Evolutionary conservation across 2,113 vertebrate species (phyloP), one percentile per base, ranked within the genome.

Genomic region (Galeopterus variegatus): DNA sequence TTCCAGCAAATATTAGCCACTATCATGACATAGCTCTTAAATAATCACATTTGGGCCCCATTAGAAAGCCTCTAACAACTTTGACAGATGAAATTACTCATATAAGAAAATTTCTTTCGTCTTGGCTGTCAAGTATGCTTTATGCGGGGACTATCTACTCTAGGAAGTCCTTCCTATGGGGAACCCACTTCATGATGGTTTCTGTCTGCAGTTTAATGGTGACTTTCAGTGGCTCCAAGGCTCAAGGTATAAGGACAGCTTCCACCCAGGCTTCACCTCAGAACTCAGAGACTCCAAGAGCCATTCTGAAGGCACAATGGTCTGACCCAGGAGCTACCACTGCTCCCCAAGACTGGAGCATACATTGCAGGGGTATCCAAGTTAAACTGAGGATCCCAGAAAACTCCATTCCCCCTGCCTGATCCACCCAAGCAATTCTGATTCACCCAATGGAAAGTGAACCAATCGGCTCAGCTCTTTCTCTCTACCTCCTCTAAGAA

Each of bases 11-110:
- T 5, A 60, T 7, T 26, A 70, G 41, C 28, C 31, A 19, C 52
- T 7, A 8, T n/a, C 6, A 3, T 5, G n/a, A 48, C 18, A 13
- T 0, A 13, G 36, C 19, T 36, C 23, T 54, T 6, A 24, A 48
- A 65, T 6, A 69, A 83, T 48, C 6, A 82, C 24, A 54, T 23
- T 5, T 80, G 14, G 26, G 19, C 14, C 48, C 31, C n/a, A 36
- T 72, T 15, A 90, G 67, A 89, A 89, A 75, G 62, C 6, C 17
- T n/a, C 36, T 79, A 72, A 64, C 31, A 64, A 79, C 45, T 81
- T 23, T 67, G 33, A 69, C 1, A 90, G n/a, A 81, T 28, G 23
- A 70, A 69, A 54, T 79, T 69, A 64, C 36, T 93, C 31, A 54
- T 23, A 26, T n/a, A 48, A 41, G n/a, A 28, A 56, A 28, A 83